Evolutionary conservation across 2,888 invertebrate species (phyloP).

Genomic region (Temnothorax ravouxi): DNA sequence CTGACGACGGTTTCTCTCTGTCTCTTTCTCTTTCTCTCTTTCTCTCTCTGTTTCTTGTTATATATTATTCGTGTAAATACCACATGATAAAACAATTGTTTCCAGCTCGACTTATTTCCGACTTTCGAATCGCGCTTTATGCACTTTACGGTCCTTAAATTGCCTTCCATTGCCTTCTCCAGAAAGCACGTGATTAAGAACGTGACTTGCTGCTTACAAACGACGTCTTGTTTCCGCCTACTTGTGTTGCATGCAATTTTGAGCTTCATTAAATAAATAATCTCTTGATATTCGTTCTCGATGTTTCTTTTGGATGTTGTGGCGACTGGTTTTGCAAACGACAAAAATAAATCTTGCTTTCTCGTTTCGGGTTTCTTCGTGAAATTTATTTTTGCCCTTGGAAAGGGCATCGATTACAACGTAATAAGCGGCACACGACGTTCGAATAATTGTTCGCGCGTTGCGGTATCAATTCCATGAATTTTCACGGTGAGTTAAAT

Average conservation of each 20-base stretch:
- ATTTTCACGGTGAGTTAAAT: conserved; percentile 47
- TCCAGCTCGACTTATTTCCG: not conserved
- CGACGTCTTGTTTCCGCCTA: conserved; percentile 5
- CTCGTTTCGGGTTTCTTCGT: not conserved
- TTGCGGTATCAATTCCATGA: conserved; percentile 41
- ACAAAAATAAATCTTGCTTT: not conserved
- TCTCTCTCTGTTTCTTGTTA: not conserved
- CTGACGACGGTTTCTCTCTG: conserved; percentile 1
- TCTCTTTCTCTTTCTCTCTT: not conserved
- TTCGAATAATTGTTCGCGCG: conserved; percentile 22
- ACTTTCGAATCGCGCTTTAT: conserved; percentile 21
- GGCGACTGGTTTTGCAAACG: not conserved
- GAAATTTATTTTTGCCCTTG: not conserved
- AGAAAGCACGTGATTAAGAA: conserved; percentile 24
- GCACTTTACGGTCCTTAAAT: not conserved
- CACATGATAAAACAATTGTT: conserved; percentile 24
- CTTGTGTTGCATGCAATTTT: conserved; percentile 4
- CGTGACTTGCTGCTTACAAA: conserved; percentile 38
- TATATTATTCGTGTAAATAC: conserved; percentile 29
- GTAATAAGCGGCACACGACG: conserved; percentile 1
- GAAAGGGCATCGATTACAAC: not conserved
- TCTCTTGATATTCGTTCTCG: not conserved
- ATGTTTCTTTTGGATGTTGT: not conserved
- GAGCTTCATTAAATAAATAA: conserved; percentile 19
- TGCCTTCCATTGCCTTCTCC: conserved; percentile 21